Conservation (phyloP, 30 jellyfish, hydroid and myxozoan species). For the Cassiopea xamachana region DNA sequence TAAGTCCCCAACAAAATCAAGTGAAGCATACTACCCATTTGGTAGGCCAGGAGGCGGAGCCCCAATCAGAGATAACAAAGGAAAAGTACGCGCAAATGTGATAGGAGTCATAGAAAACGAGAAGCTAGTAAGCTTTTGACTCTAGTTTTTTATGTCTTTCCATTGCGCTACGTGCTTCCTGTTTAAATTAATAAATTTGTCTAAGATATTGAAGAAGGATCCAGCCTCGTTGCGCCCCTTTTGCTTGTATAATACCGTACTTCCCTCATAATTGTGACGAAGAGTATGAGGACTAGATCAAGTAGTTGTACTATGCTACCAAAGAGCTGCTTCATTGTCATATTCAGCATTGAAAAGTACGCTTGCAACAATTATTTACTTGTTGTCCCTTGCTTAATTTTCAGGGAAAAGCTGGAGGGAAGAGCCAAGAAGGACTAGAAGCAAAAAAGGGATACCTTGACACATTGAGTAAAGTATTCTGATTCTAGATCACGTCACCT, state of each 20-base stretch:
- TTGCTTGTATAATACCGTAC: too few species aligned
- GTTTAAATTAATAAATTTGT: not conserved
- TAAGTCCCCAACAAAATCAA: conserved; percentile 43
- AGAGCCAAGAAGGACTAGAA: conserved; percentile 11
- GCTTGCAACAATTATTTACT: not conserved
- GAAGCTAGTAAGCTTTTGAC: conserved; percentile 35
- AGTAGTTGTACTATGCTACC: too few species aligned
- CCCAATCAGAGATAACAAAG: conserved; percentile 79
- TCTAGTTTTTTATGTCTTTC: not conserved
- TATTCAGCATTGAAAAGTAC: too few species aligned
- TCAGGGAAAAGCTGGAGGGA: conserved; percentile 36
- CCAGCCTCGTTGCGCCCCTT: too few species aligned
- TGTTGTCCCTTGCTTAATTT: not conserved
- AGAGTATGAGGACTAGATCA: too few species aligned
- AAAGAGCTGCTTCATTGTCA: too few species aligned
- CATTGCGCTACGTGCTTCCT: not conserved
- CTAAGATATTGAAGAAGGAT: too few species aligned
- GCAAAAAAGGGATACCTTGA: conserved; percentile 60
- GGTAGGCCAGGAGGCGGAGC: conserved; percentile 94
- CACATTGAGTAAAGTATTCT: conserved; percentile 48
- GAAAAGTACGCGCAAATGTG: conserved; percentile 62
- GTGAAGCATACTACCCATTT: conserved; percentile 54
- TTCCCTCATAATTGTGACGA: too few species aligned
- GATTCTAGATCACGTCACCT: too few species aligned
- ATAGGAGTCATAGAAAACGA: conserved; percentile 64